Evolutionary conservation across 2,888 invertebrate species (phyloP).

Genomic region (Leucozona laternaria): DNA sequence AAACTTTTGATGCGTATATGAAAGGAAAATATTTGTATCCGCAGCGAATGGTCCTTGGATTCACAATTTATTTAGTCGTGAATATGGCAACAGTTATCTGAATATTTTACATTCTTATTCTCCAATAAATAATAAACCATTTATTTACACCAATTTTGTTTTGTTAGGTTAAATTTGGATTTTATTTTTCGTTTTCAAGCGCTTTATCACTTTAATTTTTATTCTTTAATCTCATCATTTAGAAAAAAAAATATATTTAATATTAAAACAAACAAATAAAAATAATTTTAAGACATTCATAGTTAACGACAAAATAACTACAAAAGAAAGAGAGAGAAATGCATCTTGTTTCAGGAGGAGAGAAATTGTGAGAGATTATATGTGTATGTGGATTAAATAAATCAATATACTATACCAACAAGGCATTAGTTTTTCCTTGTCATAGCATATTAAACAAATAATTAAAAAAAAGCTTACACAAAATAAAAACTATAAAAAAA

Average conservation of each 20-base stretch:
- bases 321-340: slow-evolving; percentile 64
- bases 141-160: slow-evolving; percentile 26
- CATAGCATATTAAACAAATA: slow-evolving; percentile 24
- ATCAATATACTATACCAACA: slow-evolving; percentile 58
- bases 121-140: slow-evolving; percentile 25
- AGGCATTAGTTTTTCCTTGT: slow-evolving; percentile 27
- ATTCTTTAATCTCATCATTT: slow-evolving; percentile 74
- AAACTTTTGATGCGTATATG: too few relatives aligned
- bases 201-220: slow-evolving; percentile 73
- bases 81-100: too few relatives aligned
- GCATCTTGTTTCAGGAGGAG: slow-evolving; percentile 53
- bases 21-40: too few relatives aligned
- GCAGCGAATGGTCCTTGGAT: too few relatives aligned
- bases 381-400: slow-evolving; percentile 45
- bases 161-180: slow-evolving; percentile 74
- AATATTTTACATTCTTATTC: too few relatives aligned
- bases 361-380: slow-evolving; percentile 27
- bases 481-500: slow-evolving; percentile 53
- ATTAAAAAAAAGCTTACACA: slow-evolving; percentile 30
- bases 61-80: too few relatives aligned
- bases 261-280: slow-evolving; percentile 49
- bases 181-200: slow-evolving; percentile 76
- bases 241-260: slow-evolving; percentile 32
- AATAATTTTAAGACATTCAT: slow-evolving; percentile 65
- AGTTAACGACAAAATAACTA: slow-evolving; percentile 58